Evolutionary conservation across 2,797 vertebrate species (phyloP), one percentile per base, ranked within the genome.

Genomic region (Peromyscus nudipes): DNA sequence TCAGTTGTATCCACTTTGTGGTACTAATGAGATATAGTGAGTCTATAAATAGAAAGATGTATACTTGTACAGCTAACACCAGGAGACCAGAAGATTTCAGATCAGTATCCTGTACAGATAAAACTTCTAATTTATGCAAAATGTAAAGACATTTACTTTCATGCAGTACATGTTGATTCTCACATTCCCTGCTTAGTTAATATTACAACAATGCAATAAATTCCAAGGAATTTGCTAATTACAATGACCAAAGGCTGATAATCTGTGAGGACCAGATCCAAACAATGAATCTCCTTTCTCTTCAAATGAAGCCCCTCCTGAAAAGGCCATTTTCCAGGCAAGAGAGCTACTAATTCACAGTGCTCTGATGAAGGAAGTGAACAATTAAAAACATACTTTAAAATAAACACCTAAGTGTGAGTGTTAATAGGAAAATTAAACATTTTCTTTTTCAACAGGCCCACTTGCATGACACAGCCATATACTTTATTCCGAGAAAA

Each of bases 11-110:
- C 76, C 43, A 92, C 34, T 95, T 64, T 76, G 79, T 64, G 40
- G 83, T 52, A 75, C 16, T 55, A 96, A 94, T 75, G 84, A 93
- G 37, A 90, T 91, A 40, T 4, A 40, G 40, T 40, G 40, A 84
- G n/a, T 84, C 37, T 96, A 21, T 86, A 89, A 95, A 83, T 29
- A 91, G 49, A 95, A 94, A 92, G 19, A 91, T 69, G 55, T 11
- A 60, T 73, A 91, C 89, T 80, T 80, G 19, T 82, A 27, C 5
- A 85, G 64, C 37, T 69, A 96, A 97, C 94, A 88, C 40, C n/a
- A 92, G 55, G 82, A 89, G 93, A 88, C 23, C 21, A 81, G 43
- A 91, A 62, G 21, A 75, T 79, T 92, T 87, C 64, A 90, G 69
- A 57, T 76, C 76, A 77, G 57, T 69, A 84, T 13, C 19, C 49